A percentile compares a stretch with the other conserved stretches of the same genome.
Conservation (phyloP, 2,113 vertebrate genomes). For the Pseudopipra pipra region DNA sequence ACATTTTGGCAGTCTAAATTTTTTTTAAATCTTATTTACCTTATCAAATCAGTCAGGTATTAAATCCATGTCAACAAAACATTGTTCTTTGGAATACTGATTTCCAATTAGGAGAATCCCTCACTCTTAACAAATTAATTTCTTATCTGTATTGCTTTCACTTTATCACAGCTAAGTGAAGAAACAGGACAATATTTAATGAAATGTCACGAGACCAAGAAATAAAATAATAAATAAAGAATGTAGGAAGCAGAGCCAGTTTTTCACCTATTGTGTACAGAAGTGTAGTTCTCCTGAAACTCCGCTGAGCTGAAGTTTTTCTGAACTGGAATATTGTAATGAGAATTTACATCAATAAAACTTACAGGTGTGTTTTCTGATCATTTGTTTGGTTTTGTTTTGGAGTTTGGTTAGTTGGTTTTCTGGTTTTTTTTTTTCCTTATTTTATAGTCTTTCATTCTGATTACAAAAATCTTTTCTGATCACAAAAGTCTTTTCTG, state of each 20-base stretch:
- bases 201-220: not conserved
- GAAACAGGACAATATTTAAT: not conserved
- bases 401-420: not conserved
- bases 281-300: not conserved
- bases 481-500: accelerated
- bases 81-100: not conserved
- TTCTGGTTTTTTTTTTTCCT: too few species aligned
- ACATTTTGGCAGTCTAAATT: not conserved
- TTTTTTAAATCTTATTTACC: not conserved
- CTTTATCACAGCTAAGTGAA: not conserved
- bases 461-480: not conserved
- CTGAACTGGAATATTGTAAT: not conserved
- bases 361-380: accelerated
- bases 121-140: constrained; percentile 34
- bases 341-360: not conserved
- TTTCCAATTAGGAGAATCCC: constrained; percentile 32
- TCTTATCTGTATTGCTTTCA: constrained; percentile 24
- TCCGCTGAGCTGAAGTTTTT: not conserved
- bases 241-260: not conserved
- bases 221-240: not conserved
- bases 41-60: not conserved
- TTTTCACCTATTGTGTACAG: not conserved
- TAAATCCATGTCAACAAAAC: not conserved
- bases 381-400: not conserved
- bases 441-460: not conserved